Base-by-base conservation (phyloP, 2,888 invertebrate genomes). In the Metacarcinus magister region DNA sequence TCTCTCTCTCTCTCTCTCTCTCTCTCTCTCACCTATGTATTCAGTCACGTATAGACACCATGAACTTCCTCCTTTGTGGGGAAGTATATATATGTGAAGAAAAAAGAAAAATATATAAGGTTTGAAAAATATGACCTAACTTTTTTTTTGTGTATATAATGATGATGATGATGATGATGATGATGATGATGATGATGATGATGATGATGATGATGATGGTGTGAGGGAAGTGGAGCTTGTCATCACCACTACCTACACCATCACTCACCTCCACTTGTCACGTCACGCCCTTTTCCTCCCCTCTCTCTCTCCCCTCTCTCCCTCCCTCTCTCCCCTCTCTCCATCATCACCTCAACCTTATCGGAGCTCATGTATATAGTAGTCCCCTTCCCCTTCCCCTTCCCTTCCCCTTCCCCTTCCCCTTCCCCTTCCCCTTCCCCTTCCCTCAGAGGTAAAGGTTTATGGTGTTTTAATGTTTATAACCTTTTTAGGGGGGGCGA, bases 201-300 rank as follows among this genome's bases (percentile, higher is more conserved):
- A 54, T 54, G 54, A 16, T 54, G 54, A 3, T 54, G 54, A 16
- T 54, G 54, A 16, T 54, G 54, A 16, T 54, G 54, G 54, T 54
- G 54, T 54, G n/a, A 67, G n/a, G 67, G 67, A n/a, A n/a, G 67
- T 67, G 67, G 67, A 67, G 67, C 67, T 67, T n/a, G 67, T 67
- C 67, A 67, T 23, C 67, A 67, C 67, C 67, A 67, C 82, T 32
- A 32, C 82, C 82, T 32, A 13, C 28, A 32, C 7, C 82, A 32
- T 10, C 32, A 0, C 32, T 32, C 32, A 8, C 32, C 82, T 5
- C 82, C 28, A 2, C 32, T 32, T 32, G 32, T 23, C 32, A 28
- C 82, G 32, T 82, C 82, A 32, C 75, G n/a, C 28, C 75, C 8
- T 23, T 28, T 23, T 75, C 75, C 75, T 75, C 75, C 75, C 3